phyloP scores from a whole-genome alignment of 2,888 invertebrate species.

The Ectemnius cavifrons region DNA sequence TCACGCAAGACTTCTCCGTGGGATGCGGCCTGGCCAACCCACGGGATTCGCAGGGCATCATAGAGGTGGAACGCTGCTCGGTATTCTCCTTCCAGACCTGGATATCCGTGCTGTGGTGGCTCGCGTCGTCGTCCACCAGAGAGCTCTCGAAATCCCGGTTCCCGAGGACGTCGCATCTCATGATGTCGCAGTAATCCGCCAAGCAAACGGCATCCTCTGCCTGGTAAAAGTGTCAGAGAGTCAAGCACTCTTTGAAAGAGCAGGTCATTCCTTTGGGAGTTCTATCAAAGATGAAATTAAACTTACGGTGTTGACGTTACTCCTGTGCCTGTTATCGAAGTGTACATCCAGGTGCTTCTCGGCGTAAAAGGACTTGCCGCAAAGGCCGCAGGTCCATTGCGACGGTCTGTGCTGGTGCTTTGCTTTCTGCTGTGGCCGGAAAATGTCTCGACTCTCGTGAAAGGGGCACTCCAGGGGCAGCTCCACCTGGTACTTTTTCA shows the following conservation, averaged over 20 bases:
- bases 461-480: slow-evolving; percentile 94
- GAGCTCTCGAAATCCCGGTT: slow-evolving; percentile 83
- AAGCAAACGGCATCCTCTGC: slow-evolving; percentile 95
- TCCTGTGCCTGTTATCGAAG: slow-evolving; percentile 93
- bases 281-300: too few species aligned
- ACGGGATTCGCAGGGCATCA: slow-evolving; percentile 67
- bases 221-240: slow-evolving; percentile 76
- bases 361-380: slow-evolving; percentile 94
- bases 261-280: too few species aligned
- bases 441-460: slow-evolving; percentile 92
- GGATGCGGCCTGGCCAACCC: slow-evolving; percentile 60
- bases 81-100: slow-evolving; percentile 91
- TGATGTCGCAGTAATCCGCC: slow-evolving; percentile 96
- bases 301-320: slow-evolving; percentile 88
- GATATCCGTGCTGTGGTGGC: slow-evolving; percentile 86
- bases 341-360: slow-evolving; percentile 92
- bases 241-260: too few species aligned
- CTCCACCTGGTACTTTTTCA: slow-evolving; percentile 92
- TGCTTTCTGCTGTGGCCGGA: slow-evolving; percentile 91
- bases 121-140: slow-evolving; percentile 82
- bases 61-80: slow-evolving; percentile 76
- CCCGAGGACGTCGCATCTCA: slow-evolving; percentile 93
- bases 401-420: slow-evolving; percentile 91
- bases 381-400: slow-evolving; percentile 94
- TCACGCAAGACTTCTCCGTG: slow-evolving; percentile 47